Evolutionary conservation across 2,113 vertebrate species (phyloP), one percentile per base, ranked within the genome.

Genomic region (Manacus vitellinus): DNA sequence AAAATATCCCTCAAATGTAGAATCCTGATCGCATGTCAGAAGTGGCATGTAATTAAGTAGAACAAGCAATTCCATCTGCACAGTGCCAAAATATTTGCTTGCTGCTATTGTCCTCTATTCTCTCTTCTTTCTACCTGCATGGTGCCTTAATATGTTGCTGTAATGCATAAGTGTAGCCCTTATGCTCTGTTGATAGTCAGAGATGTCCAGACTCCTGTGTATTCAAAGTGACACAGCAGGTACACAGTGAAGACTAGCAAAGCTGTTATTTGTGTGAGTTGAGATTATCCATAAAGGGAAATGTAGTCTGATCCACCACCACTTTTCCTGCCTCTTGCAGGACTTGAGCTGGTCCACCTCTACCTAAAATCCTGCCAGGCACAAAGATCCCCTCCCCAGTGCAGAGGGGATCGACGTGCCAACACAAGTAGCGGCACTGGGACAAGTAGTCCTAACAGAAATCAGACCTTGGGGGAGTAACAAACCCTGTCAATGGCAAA

Each of bases 391-490:
- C 37, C 37, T 37, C 10, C 7, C 37, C 37, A 33, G 12, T 15
- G 27, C 41, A 46, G 61, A 63, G 23, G 10, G 11, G 11, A 35
- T 33, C 0, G 0, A 25, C n/a, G 14, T 27, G 44, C 30, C 10
- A 58, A 28, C 21, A 74, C 1, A 5, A 63, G 46, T 30, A 49
- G 19, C 21, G 70, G n/a, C 12, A 24, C 3, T 43, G 39, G 31
- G 8, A 21, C 8, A 71, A 62, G 39, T 13, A 43, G 6, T 59
- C 25, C 19, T 39, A 31, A 47, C 13, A 44, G 35, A 89, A 85
- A 24, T 25, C 28, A 72, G 56, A 70, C 28, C 18, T 2, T 47
- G 21, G 1, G 20, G 9, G 27, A 51, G 21, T 20, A 47, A 16
- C 21, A 54, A 28, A 55, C 44, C 19, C 39, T 67, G 35, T 46